Conservation (phyloP, 2,113 vertebrate species). For the Seriola aureovittata region DNA sequence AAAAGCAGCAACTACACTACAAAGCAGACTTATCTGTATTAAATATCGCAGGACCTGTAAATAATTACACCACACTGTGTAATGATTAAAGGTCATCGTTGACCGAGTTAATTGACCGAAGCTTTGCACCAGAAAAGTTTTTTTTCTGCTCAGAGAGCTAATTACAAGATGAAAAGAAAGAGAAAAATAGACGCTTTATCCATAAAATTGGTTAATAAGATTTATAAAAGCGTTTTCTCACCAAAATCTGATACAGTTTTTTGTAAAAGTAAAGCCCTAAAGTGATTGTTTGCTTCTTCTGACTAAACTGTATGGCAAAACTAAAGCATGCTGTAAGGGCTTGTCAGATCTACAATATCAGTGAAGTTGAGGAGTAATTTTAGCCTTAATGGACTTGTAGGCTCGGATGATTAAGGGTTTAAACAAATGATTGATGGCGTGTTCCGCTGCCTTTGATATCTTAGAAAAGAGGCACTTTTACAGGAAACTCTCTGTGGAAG, state of each 20-base stretch:
- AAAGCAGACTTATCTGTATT: not conserved
- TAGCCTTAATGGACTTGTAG: constrained; percentile 35
- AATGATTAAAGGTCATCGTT: constrained; percentile 60
- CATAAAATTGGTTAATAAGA: constrained; percentile 21
- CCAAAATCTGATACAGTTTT: constrained; percentile 18
- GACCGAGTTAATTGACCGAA: constrained; percentile 43
- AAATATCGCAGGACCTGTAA: constrained; percentile 26
- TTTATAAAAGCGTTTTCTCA: constrained; percentile 20
- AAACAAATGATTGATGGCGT: constrained; percentile 53
- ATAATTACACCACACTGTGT: constrained; percentile 25
- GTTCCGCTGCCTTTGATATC: constrained; percentile 31
- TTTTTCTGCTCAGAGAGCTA: constrained; percentile 50
- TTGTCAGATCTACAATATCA: constrained; percentile 26
- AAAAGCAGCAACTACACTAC: not conserved
- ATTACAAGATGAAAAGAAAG: constrained; percentile 45
- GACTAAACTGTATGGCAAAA: constrained; percentile 20
- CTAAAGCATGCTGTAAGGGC: not conserved
- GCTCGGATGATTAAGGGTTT: constrained; percentile 50
- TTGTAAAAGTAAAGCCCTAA: constrained; percentile 10
- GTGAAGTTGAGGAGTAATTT: constrained; percentile 27
- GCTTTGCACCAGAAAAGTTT: constrained; percentile 48
- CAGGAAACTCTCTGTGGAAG: not conserved
- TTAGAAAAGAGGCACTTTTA: constrained; percentile 27
- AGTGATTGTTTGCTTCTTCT: constrained; percentile 38
- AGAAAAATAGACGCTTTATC: constrained; percentile 33